phyloP scores from a whole-genome alignment of 2,113 vertebrate genomes.

The Sorex fumeus region DNA sequence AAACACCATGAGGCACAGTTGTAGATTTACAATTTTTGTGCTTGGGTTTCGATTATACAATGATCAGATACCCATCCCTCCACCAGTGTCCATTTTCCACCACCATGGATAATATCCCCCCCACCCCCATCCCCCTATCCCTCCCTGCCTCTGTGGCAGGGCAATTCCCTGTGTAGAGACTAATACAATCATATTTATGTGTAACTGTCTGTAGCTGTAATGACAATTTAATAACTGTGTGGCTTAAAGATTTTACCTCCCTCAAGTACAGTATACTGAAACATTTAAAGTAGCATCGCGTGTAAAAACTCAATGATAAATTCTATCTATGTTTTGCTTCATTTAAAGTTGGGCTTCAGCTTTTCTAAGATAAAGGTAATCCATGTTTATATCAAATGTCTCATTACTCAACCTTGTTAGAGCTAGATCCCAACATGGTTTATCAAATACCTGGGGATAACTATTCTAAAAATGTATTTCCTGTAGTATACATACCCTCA shows the following conservation, averaged over 20 bases:
- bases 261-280: background rate
- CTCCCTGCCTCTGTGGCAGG: no score
- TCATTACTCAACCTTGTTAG: background rate
- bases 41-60: no score
- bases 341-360: background rate
- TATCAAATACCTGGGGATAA: background rate
- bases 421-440: background rate
- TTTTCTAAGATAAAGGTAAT: background rate
- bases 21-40: no score
- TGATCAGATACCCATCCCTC: no score
- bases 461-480: conserved; percentile 54
- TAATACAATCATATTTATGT: background rate
- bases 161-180: no score
- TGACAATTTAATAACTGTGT: background rate
- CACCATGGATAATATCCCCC: no score
- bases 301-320: background rate
- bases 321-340: background rate
- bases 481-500: background rate
- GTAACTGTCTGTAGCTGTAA: background rate
- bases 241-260: background rate
- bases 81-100: no score
- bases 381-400: background rate
- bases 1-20: no score
- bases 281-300: background rate
- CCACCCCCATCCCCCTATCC: no score